Percentiles rank a stretch among this genome's conserved stretches.
These are phyloP conservation scores for Caenorhabditis imperialis DNA, from an alignment of 2,888 invertebrate species.

Conservation along the genomic window DNA sequence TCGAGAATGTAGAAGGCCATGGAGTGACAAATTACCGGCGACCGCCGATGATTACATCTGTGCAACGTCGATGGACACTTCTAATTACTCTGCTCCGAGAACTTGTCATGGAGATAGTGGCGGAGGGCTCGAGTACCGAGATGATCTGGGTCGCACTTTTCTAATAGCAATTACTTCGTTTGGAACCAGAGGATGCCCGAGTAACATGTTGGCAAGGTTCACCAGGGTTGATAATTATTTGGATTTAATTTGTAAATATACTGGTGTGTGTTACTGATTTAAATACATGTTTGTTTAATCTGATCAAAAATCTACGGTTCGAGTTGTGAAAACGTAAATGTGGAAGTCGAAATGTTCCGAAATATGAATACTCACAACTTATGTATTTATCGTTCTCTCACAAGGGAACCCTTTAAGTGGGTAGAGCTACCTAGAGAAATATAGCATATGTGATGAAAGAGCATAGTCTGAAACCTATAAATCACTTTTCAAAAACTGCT, in stretches of 20 bases:
- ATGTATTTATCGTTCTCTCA: too few species aligned
- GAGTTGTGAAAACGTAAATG: too few species aligned
- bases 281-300: too few species aligned
- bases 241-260: slow-evolving; percentile 67
- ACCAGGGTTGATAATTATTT: slow-evolving; percentile 71
- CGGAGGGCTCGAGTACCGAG: slow-evolving; percentile 72
- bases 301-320: too few species aligned
- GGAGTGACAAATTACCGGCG: slow-evolving; percentile 70
- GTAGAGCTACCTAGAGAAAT: too few species aligned
- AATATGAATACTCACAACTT: too few species aligned
- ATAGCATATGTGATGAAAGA: too few species aligned
- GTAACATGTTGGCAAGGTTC: slow-evolving; percentile 76
- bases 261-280: slow-evolving; percentile 70
- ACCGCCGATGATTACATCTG: slow-evolving; percentile 72
- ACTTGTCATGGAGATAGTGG: slow-evolving; percentile 77
- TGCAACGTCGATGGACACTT: slow-evolving; percentile 70
- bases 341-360: too few species aligned
- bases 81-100: slow-evolving; percentile 67
- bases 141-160: slow-evolving; percentile 59
- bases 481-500: too few species aligned
- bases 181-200: slow-evolving; percentile 75
- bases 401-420: too few species aligned
- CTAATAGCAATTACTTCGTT: slow-evolving; percentile 75
- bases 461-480: too few species aligned
- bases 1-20: slow-evolving; percentile 67